phyloP scores from a whole-genome alignment of 2,113 vertebrate species.

The Callionymus lyra region DNA sequence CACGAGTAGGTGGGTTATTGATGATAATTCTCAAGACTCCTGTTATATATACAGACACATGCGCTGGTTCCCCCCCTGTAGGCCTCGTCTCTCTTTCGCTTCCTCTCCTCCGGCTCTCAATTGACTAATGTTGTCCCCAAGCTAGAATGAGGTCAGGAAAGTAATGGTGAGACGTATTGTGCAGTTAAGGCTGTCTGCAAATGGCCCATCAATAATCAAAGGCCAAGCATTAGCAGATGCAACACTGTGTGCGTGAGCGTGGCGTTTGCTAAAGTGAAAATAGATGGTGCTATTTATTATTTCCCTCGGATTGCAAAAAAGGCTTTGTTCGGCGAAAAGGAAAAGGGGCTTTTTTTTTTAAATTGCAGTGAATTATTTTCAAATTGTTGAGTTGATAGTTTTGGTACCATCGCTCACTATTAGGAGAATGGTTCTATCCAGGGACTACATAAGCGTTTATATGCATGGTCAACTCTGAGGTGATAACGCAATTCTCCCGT shows the following conservation, averaged over 20 bases:
- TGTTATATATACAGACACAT: constrained; percentile 21
- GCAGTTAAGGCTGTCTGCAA: constrained; percentile 53
- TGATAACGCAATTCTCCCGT: no score
- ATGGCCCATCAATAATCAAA: constrained; percentile 58
- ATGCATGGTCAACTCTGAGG: no score
- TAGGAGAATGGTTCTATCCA: no score
- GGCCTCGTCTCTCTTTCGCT: constrained; percentile 39
- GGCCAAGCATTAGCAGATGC: constrained; percentile 34
- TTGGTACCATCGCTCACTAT: no score
- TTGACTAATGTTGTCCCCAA: constrained; percentile 63
- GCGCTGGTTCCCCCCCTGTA: constrained; percentile 22
- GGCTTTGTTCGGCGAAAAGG: no score
- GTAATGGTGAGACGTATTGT: constrained; percentile 54
- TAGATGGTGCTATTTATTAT: constrained; percentile 23
- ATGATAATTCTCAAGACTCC: constrained; percentile 57
- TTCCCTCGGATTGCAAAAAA: neutral
- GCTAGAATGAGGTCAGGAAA: constrained; percentile 66
- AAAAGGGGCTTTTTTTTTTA: no score
- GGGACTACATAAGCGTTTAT: no score
- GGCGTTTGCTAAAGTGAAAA: constrained; percentile 11
- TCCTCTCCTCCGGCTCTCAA: constrained; percentile 35
- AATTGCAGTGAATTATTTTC: no score
- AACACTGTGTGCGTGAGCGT: constrained; percentile 21
- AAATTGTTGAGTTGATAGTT: no score
- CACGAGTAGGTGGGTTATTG: constrained; percentile 53